These are phyloP conservation scores for Hemicrepidius hirtus DNA, from an alignment of 2,888 invertebrate genomes.

Conservation along the genomic window DNA sequence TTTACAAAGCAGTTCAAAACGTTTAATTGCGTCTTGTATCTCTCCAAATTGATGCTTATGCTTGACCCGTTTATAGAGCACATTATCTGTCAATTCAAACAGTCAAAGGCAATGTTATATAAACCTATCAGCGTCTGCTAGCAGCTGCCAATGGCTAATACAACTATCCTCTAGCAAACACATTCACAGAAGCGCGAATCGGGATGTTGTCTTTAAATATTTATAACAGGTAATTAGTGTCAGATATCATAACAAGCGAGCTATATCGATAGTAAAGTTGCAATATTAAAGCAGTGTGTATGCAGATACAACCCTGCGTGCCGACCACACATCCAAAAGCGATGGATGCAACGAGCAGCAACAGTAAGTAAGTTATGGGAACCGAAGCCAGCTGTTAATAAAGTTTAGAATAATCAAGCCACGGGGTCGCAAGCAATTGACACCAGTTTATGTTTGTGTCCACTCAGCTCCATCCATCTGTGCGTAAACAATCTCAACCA, in stretches of 20 bases:
- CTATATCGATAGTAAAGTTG: constrained; percentile 20
- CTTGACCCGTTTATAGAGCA: background rate
- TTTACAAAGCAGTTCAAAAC: background rate
- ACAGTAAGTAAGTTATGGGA: constrained; percentile 38
- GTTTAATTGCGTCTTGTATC: too few relatives aligned
- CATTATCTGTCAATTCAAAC: background rate
- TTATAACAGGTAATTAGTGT: constrained; percentile 23
- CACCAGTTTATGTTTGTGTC: constrained; percentile 54
- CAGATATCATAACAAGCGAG: constrained; percentile 9
- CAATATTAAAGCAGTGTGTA: background rate
- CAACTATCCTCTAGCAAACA: constrained; percentile 3
- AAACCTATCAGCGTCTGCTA: background rate
- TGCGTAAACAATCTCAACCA: constrained; percentile 51
- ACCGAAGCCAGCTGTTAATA: constrained; percentile 46
- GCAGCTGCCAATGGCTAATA: constrained; percentile 14
- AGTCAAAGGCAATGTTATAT: constrained; percentile 11
- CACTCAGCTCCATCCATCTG: constrained; percentile 50
- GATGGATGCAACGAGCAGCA: background rate
- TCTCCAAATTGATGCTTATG: too few relatives aligned
- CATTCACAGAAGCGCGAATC: constrained; percentile 11
- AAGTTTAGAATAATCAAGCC: constrained; percentile 47
- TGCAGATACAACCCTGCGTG: constrained; percentile 1
- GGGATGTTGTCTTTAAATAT: constrained; percentile 24
- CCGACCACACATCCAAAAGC: constrained; percentile 31
- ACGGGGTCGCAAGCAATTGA: constrained; percentile 55